These are phyloP conservation scores for Monomorium pharaonis DNA, from an alignment of 1,140 invertebrate species.

Conservation along the genomic window DNA sequence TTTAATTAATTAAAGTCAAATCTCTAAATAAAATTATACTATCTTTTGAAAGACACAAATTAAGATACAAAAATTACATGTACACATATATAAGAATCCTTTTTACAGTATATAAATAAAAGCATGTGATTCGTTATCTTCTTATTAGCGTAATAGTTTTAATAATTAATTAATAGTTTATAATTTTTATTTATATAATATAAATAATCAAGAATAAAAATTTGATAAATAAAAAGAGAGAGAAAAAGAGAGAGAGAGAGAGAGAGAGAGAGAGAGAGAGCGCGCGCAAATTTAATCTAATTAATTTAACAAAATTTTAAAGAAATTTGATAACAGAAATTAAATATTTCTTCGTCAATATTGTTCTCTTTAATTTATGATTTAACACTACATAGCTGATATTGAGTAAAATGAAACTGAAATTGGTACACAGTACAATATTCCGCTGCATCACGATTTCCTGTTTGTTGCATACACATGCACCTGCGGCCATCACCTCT, in stretches of 20 bases:
- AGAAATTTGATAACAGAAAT: background rate
- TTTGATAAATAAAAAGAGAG: background rate
- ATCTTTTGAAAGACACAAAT: background rate
- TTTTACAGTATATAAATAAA: background rate
- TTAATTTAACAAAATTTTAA: background rate
- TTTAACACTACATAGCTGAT: background rate
- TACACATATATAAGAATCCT: too few relatives aligned
- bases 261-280: too few relatives aligned
- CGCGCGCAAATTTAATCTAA: background rate
- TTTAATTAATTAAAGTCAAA: background rate
- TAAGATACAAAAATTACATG: too few relatives aligned
- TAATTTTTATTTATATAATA: background rate
- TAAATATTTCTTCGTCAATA: conserved; percentile 15
- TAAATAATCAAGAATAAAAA: background rate
- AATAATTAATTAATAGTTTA: conserved; percentile 2
- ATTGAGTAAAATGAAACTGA: conserved; percentile 19
- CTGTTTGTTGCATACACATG: conserved; percentile 44
- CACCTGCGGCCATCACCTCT: conserved; percentile 47
- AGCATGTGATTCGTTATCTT: background rate
- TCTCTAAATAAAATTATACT: background rate
- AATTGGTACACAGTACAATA: conserved; percentile 30
- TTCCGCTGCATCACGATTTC: conserved; percentile 50
- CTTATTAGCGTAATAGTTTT: background rate
- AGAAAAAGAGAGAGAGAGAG: too few relatives aligned
- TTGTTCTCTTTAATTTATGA: conserved; percentile 14